Conservation (phyloP, 1,140 invertebrate species). For the Heliconius hermathena region DNA sequence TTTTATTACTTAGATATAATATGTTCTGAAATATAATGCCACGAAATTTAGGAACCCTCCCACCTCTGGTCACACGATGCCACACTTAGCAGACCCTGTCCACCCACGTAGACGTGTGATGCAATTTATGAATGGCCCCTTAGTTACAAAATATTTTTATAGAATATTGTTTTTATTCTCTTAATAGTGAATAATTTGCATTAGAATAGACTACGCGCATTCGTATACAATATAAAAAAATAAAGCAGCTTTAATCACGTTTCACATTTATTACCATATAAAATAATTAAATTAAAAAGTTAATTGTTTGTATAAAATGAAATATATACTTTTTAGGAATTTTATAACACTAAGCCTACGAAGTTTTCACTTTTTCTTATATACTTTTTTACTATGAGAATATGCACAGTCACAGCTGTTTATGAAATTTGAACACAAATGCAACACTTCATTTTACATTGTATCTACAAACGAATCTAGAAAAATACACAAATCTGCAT, state of each 20-base stretch:
- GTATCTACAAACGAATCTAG: neutral
- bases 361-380: neutral
- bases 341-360: neutral
- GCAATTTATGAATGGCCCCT: too few species aligned
- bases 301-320: too few species aligned
- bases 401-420: neutral
- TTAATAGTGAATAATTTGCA: neutral
- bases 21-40: too few species aligned
- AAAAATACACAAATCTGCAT: neutral
- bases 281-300: too few species aligned
- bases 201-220: neutral
- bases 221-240: neutral
- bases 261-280: neutral
- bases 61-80: too few species aligned
- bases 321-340: too few species aligned
- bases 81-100: too few species aligned
- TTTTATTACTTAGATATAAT: too few species aligned
- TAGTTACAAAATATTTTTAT: neutral
- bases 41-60: neutral
- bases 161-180: neutral
- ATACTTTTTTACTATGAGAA: neutral
- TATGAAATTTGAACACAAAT: neutral
- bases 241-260: neutral
- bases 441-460: neutral
- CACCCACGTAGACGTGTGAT: too few species aligned